Base-by-base conservation (phyloP, 2,888 invertebrate genomes). In the Chironomus riparius region DNA sequence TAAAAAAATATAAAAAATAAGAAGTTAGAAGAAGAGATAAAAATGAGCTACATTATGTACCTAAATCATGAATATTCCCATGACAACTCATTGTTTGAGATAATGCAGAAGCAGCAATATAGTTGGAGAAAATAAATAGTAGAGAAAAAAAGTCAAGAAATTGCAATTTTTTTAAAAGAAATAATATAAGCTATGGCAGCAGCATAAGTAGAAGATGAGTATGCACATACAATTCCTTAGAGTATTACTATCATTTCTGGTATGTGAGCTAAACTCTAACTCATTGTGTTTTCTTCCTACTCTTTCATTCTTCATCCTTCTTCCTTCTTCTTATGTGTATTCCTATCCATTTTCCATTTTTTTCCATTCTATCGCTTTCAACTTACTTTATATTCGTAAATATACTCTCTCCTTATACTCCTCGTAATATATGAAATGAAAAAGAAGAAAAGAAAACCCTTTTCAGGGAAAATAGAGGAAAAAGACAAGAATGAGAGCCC, bases 11-110 rank as follows among this genome's bases (percentile, higher is more conserved):
- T n/a, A n/a, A n/a, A 38, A 38, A 38, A 38, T 38, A 38, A 38
- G 38, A 38, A 38, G 38, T 2, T 38, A 56, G 15, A 18, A 15
- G 6, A 56, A 18, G 56, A 56, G 56, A 56, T 56, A 56, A 56
- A 56, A 56, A 56, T 56, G 56, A 15, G 56, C 56, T 56, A 56
- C 6, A 56, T 56, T 56, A 18, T 56, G 56, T 65, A 65, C 65
- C 65, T 65, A 65, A 65, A 65, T 65, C 65, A 65, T 65, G 65
- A 65, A 65, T 65, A 65, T 65, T 65, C 65, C 65, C 65, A 65
- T 65, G 65, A 65, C 65, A 13, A 24, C 65, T 65, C 4, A 24
- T 65, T 24, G 21, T 24, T 65, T 24, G 21, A 56, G 56, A 56
- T 56, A 56, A 56, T 56, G 56, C 56, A 56, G 56, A 3, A 50